Evolutionary conservation across 2,113 vertebrate genomes (phyloP).

Genomic region (Salvator merianae): DNA sequence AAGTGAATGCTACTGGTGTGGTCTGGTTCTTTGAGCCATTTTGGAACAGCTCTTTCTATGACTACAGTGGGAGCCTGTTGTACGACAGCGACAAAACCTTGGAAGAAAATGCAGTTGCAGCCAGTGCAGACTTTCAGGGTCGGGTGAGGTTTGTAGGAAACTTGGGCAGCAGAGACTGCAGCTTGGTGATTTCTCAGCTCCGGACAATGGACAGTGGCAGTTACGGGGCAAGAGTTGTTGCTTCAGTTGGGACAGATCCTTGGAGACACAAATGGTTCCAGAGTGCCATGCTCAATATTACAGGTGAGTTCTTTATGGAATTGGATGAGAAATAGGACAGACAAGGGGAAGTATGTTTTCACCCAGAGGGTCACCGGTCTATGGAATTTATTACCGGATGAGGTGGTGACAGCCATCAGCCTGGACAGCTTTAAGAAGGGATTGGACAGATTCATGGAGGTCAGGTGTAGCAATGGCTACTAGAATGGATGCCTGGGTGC

Average conservation of each 20-base stretch:
- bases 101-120: too few species aligned
- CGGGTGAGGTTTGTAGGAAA: neutral
- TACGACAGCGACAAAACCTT: neutral
- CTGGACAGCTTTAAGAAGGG: too few species aligned
- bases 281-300: neutral
- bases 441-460: too few species aligned
- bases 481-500: too few species aligned
- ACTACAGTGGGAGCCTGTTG: neutral
- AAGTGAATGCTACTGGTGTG: neutral
- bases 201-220: neutral
- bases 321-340: too few species aligned
- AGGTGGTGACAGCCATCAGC: too few species aligned
- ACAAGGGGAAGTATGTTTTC: too few species aligned
- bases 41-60: neutral
- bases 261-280: neutral
- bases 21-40: constrained; percentile 10
- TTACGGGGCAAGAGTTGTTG: neutral
- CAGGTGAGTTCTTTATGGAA: neutral
- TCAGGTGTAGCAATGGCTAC: too few species aligned
- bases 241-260: neutral
- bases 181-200: constrained; percentile 3
- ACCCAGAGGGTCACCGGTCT: too few species aligned
- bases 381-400: too few species aligned
- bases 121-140: neutral
- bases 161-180: neutral